A percentile compares a stretch with the other conserved stretches of the same genome.
Conservation (phyloP, 1,140 invertebrate species). For the Protaetia brevitarsis region DNA sequence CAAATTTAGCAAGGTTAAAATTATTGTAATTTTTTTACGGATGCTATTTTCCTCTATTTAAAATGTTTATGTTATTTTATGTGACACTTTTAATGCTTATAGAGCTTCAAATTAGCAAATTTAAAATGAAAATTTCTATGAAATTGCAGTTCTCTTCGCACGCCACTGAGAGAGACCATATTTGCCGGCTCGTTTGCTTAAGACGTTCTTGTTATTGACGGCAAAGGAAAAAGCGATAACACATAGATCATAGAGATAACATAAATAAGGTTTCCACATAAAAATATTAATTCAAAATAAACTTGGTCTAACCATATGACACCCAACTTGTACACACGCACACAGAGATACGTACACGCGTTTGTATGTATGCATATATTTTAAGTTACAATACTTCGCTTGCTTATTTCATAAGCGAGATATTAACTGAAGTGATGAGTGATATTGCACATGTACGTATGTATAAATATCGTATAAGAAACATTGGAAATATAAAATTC, state of each 20-base stretch:
- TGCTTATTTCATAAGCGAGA: conserved; percentile 28
- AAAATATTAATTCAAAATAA: conserved; percentile 34
- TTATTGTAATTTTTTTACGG: too few relatives aligned
- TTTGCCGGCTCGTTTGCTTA: neutral
- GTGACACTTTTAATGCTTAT: too few relatives aligned
- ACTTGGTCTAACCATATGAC: conserved; percentile 27
- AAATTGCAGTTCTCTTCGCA: too few relatives aligned
- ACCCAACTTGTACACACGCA: conserved; percentile 20
- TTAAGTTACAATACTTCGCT: conserved; percentile 21
- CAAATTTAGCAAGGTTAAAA: too few relatives aligned
- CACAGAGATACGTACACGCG: neutral
- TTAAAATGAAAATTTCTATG: too few relatives aligned
- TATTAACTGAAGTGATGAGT: conserved; percentile 28
- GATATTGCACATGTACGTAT: conserved; percentile 22
- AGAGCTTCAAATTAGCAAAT: too few relatives aligned
- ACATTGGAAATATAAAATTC: conserved; percentile 25
- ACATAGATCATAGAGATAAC: conserved; percentile 17
- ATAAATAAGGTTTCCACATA: conserved; percentile 27
- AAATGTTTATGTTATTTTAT: too few relatives aligned
- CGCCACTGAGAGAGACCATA: neutral
- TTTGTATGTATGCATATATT: conserved; percentile 7
- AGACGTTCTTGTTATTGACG: neutral
- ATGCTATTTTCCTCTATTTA: too few relatives aligned
- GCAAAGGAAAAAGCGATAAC: neutral
- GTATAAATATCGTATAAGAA: conserved; percentile 14